phyloP scores from a whole-genome alignment of 2,113 vertebrate genomes.

The Zapornia atra region DNA sequence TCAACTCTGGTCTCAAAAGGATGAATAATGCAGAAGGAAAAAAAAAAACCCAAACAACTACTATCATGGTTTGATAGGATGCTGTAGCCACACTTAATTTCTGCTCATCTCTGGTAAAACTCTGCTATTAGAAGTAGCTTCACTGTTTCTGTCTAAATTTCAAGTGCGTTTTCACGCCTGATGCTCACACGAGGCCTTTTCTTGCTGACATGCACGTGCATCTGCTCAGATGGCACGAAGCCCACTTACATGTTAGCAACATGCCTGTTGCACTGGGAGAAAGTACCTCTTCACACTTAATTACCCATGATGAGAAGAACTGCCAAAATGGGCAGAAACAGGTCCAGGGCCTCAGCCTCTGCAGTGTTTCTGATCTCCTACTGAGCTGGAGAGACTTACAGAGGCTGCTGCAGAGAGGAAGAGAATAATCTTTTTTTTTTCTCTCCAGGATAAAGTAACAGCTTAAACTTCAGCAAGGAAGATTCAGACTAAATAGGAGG shows the following conservation, averaged over 20 bases:
- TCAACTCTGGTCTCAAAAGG: background rate
- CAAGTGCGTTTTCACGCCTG: background rate
- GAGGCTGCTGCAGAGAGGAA: background rate
- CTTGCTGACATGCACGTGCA: background rate
- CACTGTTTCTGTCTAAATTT: background rate
- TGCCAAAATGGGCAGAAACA: background rate
- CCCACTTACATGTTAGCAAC: background rate
- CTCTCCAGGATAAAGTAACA: background rate
- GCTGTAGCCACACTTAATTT: background rate
- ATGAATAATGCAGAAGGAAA: background rate
- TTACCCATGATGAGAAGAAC: background rate
- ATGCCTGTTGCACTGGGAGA: background rate
- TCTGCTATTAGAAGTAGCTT: background rate
- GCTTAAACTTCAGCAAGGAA: conserved; percentile 17
- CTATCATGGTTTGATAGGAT: background rate
- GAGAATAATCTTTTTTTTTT: background rate
- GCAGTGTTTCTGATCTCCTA: background rate
- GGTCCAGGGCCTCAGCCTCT: background rate
- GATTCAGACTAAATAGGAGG: background rate
- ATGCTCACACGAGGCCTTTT: background rate
- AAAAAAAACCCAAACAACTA: background rate
- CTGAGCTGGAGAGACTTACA: background rate
- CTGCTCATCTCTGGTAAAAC: background rate
- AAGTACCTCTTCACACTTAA: background rate
- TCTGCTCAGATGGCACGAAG: conserved; percentile 6